A percentile compares a stretch with the other conserved stretches of the same genome.
Evolutionary conservation across 2,888 invertebrate species (phyloP).

Genomic region (Charanyca ferruginea): DNA sequence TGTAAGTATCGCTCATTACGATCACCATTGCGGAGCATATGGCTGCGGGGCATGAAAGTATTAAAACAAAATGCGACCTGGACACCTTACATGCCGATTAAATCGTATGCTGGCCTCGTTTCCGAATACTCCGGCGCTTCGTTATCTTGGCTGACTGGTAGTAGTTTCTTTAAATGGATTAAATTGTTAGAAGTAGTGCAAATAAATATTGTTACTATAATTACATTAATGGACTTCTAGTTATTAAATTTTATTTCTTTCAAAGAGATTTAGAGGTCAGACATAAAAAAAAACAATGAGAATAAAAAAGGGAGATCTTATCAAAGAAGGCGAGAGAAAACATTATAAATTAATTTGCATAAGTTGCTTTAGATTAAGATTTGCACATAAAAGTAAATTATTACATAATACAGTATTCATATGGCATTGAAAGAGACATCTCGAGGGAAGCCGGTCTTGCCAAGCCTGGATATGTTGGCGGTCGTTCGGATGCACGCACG

Average conservation of each 20-base stretch:
- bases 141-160: constrained; percentile 68
- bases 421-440: constrained; percentile 48
- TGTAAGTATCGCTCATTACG: constrained; percentile 54
- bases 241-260: constrained; percentile 10
- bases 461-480: constrained; percentile 28
- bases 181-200: constrained; percentile 51
- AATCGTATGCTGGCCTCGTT: constrained; percentile 63
- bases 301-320: not conserved
- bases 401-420: constrained; percentile 23
- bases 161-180: constrained; percentile 54
- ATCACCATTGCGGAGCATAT: constrained; percentile 71
- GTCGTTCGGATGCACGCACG: constrained; percentile 24
- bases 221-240: constrained; percentile 26
- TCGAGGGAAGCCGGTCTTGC: constrained; percentile 55
- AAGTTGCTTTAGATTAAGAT: constrained; percentile 11
- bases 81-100: constrained; percentile 63
- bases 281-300: constrained; percentile 9
- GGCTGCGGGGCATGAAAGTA: constrained; percentile 81
- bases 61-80: constrained; percentile 67
- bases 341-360: constrained; percentile 5
- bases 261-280: constrained; percentile 7
- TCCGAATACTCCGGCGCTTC: constrained; percentile 57
- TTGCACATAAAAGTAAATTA: constrained; percentile 17
- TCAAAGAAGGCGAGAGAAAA: constrained; percentile 13
- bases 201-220: constrained; percentile 40